phyloP scores from a whole-genome alignment of 2,113 vertebrate species.

The Cyprinodon tularosa region DNA sequence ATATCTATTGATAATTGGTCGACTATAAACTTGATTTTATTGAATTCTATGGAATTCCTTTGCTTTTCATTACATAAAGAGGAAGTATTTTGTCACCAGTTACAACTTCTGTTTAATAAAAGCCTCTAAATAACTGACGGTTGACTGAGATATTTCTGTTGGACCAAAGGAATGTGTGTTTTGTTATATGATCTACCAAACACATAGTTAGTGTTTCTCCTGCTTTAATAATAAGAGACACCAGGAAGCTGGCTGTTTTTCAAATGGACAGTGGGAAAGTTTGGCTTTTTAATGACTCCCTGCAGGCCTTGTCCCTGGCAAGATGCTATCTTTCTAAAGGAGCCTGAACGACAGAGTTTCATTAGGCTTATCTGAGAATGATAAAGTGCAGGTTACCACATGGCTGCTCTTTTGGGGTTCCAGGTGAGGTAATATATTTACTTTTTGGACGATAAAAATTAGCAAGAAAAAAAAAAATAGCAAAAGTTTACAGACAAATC shows the following conservation, averaged over 20 bases:
- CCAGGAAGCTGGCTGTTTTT: background rate
- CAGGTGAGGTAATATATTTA: slow-evolving; percentile 25
- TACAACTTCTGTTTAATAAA: no score
- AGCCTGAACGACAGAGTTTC: slow-evolving; percentile 4
- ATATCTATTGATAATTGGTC: no score
- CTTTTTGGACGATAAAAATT: slow-evolving; percentile 28
- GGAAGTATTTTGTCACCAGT: no score
- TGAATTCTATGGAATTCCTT: no score
- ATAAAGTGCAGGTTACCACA: slow-evolving; percentile 23
- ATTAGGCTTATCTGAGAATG: slow-evolving; percentile 37
- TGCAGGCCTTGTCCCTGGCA: slow-evolving; percentile 8
- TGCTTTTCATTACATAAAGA: no score
- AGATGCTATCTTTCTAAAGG: slow-evolving; percentile 9
- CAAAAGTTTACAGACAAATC: no score
- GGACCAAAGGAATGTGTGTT: background rate
- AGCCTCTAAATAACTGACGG: background rate
- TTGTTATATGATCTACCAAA: background rate
- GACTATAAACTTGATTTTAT: no score
- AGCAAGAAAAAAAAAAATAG: background rate
- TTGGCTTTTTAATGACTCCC: slow-evolving; percentile 18
- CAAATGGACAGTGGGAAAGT: slow-evolving; percentile 21
- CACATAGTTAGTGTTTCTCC: background rate
- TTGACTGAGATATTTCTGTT: background rate
- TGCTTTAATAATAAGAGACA: slow-evolving; percentile 3
- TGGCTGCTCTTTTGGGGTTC: background rate